Evolutionary conservation across 2,888 invertebrate species (phyloP), one percentile per base, ranked within the genome.

Genomic region (Synanthedon formicaeformis): DNA sequence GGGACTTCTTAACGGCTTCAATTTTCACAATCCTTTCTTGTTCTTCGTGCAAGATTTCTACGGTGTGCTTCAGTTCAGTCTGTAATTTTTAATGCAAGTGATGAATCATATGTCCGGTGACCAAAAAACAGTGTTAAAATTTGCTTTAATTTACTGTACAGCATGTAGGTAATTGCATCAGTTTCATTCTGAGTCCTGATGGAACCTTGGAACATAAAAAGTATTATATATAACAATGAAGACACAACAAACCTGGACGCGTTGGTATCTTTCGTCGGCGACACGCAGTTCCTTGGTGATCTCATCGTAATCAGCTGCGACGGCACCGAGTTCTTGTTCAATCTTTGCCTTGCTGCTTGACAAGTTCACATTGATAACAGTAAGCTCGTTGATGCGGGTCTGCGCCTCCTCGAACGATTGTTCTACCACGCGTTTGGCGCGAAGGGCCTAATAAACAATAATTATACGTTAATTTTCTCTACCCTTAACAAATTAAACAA

Each of bases 291-390:
- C 97, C 89, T 96, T 96, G 83, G 96, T 95, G 75, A 98, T 95
- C 88, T 99, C 99, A 78, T 99, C 99, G 81, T 99, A 96, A 87
- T 99, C 99, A 66, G 96, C 92, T 65, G 97, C 95, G 68, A 99
- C 91, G 66, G 94, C 93, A 53, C 92, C 88, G 71, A 98, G 89
- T 85, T 99, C 98, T 77, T 96, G 96, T 88, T 98, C 98, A 77
- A 98, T 91, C 89, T 97, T 97, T 77, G 94, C 93, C 91, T 95
- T 98, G 85, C 94, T 92, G 71, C 97, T 95, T 56, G 96, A 93
- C 78, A 99, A 90, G 89, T 96, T 97, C 62, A 97, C 96, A 85
- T 99, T 97, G 91, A 96, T 95, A 71, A 96, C 94, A 69, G 94
- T 95, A 81, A 98, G 88, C 89, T 99, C 98, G 75, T 95, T 97